These are phyloP conservation scores for Choreutis nemorana DNA, from an alignment of 2,888 invertebrate species.

Conservation along the genomic window DNA sequence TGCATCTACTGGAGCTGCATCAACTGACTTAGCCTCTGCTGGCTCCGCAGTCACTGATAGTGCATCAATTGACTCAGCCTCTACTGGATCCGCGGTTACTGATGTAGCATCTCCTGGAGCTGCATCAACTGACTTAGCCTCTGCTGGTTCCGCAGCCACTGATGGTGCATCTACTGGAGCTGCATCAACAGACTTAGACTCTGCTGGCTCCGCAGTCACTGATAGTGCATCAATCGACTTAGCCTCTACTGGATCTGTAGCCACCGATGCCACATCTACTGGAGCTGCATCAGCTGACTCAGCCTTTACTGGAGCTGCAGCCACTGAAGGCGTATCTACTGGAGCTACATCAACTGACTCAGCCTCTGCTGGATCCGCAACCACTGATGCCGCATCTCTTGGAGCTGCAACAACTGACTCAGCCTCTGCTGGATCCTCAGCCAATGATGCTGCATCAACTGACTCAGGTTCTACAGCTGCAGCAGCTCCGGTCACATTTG, in stretches of 20 bases:
- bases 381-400: not conserved
- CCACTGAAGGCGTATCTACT: conserved; percentile 3
- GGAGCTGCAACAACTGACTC: not conserved
- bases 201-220: conserved; percentile 2
- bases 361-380: not conserved
- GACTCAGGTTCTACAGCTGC: not conserved
- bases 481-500: not conserved
- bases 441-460: not conserved
- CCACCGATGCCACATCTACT: conserved; percentile 14
- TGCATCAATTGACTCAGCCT: not conserved
- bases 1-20: not conserved
- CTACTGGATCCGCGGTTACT: conserved; percentile 1
- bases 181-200: too few relatives aligned
- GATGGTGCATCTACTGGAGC: conserved; percentile 5
- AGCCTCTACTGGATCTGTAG: conserved; percentile 2
- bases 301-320: conserved; percentile 4
- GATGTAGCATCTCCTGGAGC: conserved; percentile 3
- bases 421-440: not conserved
- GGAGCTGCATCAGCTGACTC: conserved; percentile 22
- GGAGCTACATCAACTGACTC: conserved; percentile 2
- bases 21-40: not conserved
- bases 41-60: not conserved
- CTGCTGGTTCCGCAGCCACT: conserved; percentile 5
- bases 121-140: too few relatives aligned
- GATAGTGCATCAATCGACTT: conserved; percentile 3